A percentile compares a stretch with the other conserved stretches of the same genome.
Conservation (phyloP, 1,140 invertebrate species). For the Conus ventricosus region DNA sequence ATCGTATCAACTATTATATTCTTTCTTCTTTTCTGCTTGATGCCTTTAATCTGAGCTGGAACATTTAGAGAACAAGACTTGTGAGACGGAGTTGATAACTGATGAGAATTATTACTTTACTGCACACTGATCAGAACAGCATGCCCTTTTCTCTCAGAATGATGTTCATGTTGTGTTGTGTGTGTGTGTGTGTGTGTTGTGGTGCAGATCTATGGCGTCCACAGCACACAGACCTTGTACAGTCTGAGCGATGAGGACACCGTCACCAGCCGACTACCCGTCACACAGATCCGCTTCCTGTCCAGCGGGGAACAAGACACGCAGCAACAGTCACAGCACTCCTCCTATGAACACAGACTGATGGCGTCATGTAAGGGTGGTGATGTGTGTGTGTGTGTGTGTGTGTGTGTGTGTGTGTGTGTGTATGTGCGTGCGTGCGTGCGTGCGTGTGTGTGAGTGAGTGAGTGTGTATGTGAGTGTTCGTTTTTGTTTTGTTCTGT, state of each 20-base stretch:
- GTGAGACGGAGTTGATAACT: too few species aligned
- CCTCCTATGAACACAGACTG: conserved; percentile 61
- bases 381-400: not conserved
- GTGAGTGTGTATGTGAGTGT: too few species aligned
- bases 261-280: conserved; percentile 53
- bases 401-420: too few species aligned
- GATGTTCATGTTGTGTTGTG: not conserved
- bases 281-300: conserved; percentile 65
- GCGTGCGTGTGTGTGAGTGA: not conserved
- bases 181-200: not conserved
- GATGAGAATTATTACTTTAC: too few species aligned
- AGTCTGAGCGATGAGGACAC: conserved; percentile 61
- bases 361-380: conserved; percentile 64
- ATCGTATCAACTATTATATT: too few species aligned
- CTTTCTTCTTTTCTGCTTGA: too few species aligned
- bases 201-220: conserved; percentile 44
- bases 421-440: too few species aligned
- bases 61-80: too few species aligned
- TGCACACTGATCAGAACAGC: too few species aligned
- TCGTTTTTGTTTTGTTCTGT: too few species aligned
- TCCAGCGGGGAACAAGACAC: conserved; percentile 25
- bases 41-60: too few species aligned
- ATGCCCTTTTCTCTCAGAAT: not conserved
- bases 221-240: conserved; percentile 45
- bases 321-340: conserved; percentile 33